Evolutionary conservation across 1,140 invertebrate species (phyloP).

Genomic region (Nylanderia fulva): DNA sequence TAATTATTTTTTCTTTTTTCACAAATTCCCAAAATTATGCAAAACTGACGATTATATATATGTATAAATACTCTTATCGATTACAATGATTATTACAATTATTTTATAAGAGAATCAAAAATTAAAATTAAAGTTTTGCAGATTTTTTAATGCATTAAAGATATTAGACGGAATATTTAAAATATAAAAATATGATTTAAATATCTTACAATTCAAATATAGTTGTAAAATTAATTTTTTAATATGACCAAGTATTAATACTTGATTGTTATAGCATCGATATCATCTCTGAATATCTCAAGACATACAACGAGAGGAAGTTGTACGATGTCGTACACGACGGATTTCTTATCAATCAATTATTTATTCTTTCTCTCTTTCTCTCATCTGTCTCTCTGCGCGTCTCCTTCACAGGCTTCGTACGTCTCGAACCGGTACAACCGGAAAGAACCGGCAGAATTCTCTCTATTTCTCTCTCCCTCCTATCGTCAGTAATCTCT

Average conservation of each 20-base stretch:
- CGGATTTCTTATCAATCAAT: slow-evolving; percentile 60
- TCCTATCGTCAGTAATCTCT: neutral
- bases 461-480: slow-evolving; percentile 45
- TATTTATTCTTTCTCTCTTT: neutral
- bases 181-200: neutral
- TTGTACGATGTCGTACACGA: slow-evolving; percentile 40
- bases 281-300: neutral
- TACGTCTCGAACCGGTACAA: slow-evolving; percentile 68
- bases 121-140: neutral
- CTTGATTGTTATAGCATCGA: too few species aligned
- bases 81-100: neutral
- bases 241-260: slow-evolving; percentile 5
- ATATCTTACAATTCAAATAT: neutral
- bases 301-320: slow-evolving; percentile 19
- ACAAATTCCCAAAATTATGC: neutral
- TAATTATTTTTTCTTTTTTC: neutral
- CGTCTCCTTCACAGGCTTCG: slow-evolving; percentile 57
- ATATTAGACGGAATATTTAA: neutral
- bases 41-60: neutral
- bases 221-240: slow-evolving; percentile 20
- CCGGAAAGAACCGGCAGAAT: slow-evolving; percentile 69
- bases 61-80: neutral
- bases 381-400: slow-evolving; percentile 47
- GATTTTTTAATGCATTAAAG: neutral
- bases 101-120: neutral